phyloP scores from a whole-genome alignment of 1,140 invertebrate genomes.

The Drosophila suzukii region DNA sequence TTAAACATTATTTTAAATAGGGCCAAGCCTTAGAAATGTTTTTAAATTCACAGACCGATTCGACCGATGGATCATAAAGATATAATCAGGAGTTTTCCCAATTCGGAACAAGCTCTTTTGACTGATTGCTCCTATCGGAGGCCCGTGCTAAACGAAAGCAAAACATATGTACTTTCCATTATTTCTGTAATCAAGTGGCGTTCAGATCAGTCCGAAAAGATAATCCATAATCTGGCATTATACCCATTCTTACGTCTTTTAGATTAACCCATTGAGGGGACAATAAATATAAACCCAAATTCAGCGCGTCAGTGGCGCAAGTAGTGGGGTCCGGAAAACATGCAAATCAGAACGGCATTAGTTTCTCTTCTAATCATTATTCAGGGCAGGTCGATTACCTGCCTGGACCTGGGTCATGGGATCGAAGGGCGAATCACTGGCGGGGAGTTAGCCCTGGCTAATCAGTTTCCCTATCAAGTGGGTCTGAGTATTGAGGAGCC shows the following conservation, averaged over 20 bases:
- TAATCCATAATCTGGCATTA: conserved; percentile 38
- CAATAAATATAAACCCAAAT: conserved; percentile 24
- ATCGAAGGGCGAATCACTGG: conserved; percentile 65
- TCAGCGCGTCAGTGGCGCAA: conserved; percentile 24
- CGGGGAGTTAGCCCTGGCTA: conserved; percentile 50
- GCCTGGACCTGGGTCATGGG: conserved; percentile 19
- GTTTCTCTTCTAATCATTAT: conserved; percentile 7
- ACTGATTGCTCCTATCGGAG: conserved; percentile 4
- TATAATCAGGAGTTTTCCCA: too few relatives aligned
- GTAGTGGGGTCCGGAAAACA: conserved; percentile 14
- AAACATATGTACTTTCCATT: conserved; percentile 36
- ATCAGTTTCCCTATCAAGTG: conserved; percentile 75
- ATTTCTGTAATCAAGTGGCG: conserved; percentile 49
- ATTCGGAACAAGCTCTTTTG: background rate
- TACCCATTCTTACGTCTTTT: conserved; percentile 19
- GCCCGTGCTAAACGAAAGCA: conserved; percentile 18
- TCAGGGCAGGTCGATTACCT: background rate
- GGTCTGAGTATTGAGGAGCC: conserved; percentile 57
- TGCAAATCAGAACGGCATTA: conserved; percentile 26
- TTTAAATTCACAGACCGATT: too few relatives aligned
- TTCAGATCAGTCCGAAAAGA: conserved; percentile 27
- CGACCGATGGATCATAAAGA: too few relatives aligned
- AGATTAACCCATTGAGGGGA: conserved; percentile 33
- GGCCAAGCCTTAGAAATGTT: too few relatives aligned
- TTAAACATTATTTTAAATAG: too few relatives aligned